Percentiles rank a stretch among this genome's conserved stretches.
phyloP scores from a whole-genome alignment of 2,888 invertebrate genomes.

The Alloplasta piceator region DNA sequence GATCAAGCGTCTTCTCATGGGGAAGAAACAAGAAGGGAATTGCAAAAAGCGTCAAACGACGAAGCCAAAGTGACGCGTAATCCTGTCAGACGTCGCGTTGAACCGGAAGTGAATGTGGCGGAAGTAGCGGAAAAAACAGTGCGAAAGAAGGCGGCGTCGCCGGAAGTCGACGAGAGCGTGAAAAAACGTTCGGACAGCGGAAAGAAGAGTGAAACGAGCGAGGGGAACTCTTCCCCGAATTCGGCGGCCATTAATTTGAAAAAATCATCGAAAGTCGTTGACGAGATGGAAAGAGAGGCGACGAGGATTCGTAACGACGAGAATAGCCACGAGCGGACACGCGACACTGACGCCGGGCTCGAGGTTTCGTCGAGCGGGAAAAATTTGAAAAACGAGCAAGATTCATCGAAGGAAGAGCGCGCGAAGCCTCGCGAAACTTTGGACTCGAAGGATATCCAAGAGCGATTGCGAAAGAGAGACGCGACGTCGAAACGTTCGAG shows the following conservation, averaged over 20 bases:
- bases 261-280: conserved; percentile 22
- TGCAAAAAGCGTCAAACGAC: not conserved
- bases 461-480: conserved; percentile 10
- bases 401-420: not conserved
- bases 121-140: conserved; percentile 1
- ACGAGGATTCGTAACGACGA: conserved; percentile 32
- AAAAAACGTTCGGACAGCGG: conserved; percentile 1
- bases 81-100: conserved; percentile 17
- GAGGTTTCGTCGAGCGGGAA: conserved; percentile 16
- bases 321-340: conserved; percentile 59
- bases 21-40: conserved; percentile 1
- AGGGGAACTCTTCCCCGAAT: not conserved
- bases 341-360: conserved; percentile 40
- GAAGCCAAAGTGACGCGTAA: not conserved
- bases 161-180: conserved; percentile 20
- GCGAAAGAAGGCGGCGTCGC: conserved; percentile 23
- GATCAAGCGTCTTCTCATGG: conserved; percentile 1
- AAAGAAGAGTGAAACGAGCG: conserved; percentile 11
- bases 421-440: not conserved
- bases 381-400: conserved; percentile 1
- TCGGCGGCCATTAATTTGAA: conserved; percentile 12
- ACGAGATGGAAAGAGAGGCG: conserved; percentile 32
- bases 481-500: conserved; percentile 10
- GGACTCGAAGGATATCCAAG: not conserved
- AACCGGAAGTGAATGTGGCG: conserved; percentile 31